Conservation (phyloP, 1,140 invertebrate species). For the Drosophila nigrodunni region DNA sequence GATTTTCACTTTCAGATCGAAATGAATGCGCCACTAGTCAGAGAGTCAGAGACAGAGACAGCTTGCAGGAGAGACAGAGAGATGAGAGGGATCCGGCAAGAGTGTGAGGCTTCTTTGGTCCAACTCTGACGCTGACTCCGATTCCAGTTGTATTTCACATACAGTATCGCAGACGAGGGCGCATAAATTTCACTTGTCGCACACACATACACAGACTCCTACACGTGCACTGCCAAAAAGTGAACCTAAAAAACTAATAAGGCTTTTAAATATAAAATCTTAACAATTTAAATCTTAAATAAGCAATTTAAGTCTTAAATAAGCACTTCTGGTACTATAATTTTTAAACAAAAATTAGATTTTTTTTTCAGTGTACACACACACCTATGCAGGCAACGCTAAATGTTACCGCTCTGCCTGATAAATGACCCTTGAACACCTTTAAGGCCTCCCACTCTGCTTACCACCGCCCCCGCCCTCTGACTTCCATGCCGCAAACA, state of each 20-base stretch:
- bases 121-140: neutral
- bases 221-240: neutral
- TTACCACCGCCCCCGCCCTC: neutral
- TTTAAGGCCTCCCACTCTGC: constrained; percentile 57
- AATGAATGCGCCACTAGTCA: constrained; percentile 74
- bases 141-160: constrained; percentile 29
- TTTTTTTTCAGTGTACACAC: too few relatives aligned
- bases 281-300: too few relatives aligned
- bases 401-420: constrained; percentile 81
- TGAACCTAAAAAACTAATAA: too few relatives aligned
- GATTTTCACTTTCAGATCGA: constrained; percentile 82
- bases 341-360: too few relatives aligned
- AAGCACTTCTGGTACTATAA: too few relatives aligned
- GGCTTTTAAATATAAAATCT: too few relatives aligned
- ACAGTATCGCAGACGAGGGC: constrained; percentile 30
- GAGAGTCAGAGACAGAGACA: neutral
- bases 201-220: constrained; percentile 47
- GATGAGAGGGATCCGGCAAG: neutral
- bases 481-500: neutral
- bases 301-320: too few relatives aligned
- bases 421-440: constrained; percentile 83
- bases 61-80: too few relatives aligned
- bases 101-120: constrained; percentile 7
- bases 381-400: constrained; percentile 61
- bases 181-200: constrained; percentile 55